Base-by-base conservation (phyloP, 2,888 invertebrate genomes). In the Spodoptera littoralis region DNA sequence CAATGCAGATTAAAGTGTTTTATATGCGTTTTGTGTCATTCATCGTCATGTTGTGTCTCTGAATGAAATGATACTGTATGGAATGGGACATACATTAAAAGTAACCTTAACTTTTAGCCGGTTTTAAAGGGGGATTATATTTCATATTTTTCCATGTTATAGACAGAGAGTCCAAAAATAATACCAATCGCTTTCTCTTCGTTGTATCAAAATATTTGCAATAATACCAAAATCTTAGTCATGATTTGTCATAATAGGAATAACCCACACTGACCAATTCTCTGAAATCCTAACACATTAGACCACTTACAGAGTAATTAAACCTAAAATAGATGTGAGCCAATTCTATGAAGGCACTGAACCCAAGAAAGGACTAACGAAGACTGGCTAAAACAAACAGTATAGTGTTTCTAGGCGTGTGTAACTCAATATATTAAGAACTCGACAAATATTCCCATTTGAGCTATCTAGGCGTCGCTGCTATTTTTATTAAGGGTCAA, bases 231-330 rank as follows among this genome's bases (percentile, higher is more conserved):
- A 76, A 65, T 67, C 66, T 65, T 65, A 65, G 66, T 70, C 66
- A 76, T 45, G 50, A 43, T 43, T 12, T 45, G 55, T 54, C 45
- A 46, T 60, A 65, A 59, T 70, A 51, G 50, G 47, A 47, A 22
- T 67, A 57, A 55, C 43, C 45, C 48, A 77, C 57, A 45, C 64
- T 58, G 24, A 11, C 12, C 54, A 60, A 55, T 77, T 72, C 66
- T 49, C n/a, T 59, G 72, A 61, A 77, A 67, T 65, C 22, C 43
- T 58, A 63, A 66, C 74, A 64, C 60, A 64, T 77, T 71, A 70
- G 48, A 11, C 30, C 60, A 68, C 18, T 65, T 62, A 63, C 63
- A n/a, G n/a, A 63, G 49, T 49, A 60, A 77, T 76, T 73, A 62
- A 52, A 24, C 44, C 59, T 47, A 62, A 68, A 62, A 49, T 59